These are phyloP conservation scores for Dendropsophus ebraccatus DNA, from an alignment of 2,113 vertebrate species.

Conservation along the genomic window DNA sequence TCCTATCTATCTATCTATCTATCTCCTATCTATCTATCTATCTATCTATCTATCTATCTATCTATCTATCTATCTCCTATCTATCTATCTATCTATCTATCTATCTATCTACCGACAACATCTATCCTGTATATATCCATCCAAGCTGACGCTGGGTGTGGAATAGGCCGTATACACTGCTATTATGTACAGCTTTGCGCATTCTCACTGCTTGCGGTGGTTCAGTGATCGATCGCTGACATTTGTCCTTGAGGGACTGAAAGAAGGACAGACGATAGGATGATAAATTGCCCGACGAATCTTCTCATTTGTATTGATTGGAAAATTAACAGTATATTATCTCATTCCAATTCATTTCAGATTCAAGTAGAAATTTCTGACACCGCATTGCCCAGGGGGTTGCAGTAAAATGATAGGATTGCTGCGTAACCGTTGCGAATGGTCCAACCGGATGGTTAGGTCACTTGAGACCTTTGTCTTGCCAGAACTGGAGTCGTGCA, in stretches of 20 bases:
- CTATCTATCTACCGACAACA: too few species aligned
- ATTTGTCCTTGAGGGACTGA: background rate
- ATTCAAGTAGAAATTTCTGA: background rate
- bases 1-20: too few species aligned
- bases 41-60: too few species aligned
- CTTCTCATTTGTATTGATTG: background rate
- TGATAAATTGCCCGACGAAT: background rate
- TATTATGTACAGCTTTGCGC: background rate
- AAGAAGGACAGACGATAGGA: background rate
- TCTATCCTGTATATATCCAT: too few species aligned
- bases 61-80: too few species aligned
- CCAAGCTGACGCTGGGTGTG: too few species aligned
- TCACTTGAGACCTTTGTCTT: too few species aligned
- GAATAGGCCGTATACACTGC: background rate
- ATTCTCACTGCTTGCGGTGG: background rate
- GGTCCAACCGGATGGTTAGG: background rate
- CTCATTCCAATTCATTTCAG: background rate
- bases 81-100: too few species aligned
- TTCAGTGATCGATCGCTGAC: background rate
- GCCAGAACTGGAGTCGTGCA: too few species aligned
- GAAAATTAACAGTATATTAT: background rate
- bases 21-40: too few species aligned
- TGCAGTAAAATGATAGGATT: background rate
- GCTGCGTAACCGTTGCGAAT: too few species aligned
- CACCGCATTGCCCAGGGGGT: background rate